Evolutionary conservation across 2,888 invertebrate genomes (phyloP), one percentile per base, ranked within the genome.

Genomic region (Ferdinandea cuprea): DNA sequence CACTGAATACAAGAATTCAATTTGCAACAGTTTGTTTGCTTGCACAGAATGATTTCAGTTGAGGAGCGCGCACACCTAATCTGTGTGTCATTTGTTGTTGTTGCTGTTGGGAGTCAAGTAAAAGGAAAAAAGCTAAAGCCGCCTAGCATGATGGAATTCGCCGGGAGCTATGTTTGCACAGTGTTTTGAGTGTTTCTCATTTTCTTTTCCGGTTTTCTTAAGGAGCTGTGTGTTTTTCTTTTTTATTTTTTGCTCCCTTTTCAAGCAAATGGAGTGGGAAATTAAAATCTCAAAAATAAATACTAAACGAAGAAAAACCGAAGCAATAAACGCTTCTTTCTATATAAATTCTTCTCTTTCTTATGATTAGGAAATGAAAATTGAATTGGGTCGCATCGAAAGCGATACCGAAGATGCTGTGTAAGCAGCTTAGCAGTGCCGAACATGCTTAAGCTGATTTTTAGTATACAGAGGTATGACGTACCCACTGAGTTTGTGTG

Each of bases 11-110:
- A 30, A 69, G 78, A 73, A 83, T 83, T 66, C 83, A 83, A 83
- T 83, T 83, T 78, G 83, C 83, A 83, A 83, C 83, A 83, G 83
- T 83, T 83, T 83, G 83, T 83, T 83, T 83, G 54, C 83, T 83
- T 68, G 83, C 66, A 63, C 54, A 15, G 30, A 61, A 83, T 72
- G 78, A 78, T 73, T 78, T n/a, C n/a, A n/a, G n/a, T n/a, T 83
- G 58, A 58, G 66, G 50, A 83, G 54, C 46, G 73, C 72, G 72
- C 66, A 58, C 83, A 58, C 83, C 66, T 83, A 83, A 78, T 83
- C 68, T 73, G 61, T 68, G 54, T 66, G 30, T 25, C n/a, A n/a
- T n/a, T n/a, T 48, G 59, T 25, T 25, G 25, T 25, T 25, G 13
- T 7, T 40, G 40, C n/a, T n/a, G 52, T 50, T 28, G 30, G 35